Conservation (phyloP, 2,797 vertebrate genomes). For the Enteromius mattozi region DNA sequence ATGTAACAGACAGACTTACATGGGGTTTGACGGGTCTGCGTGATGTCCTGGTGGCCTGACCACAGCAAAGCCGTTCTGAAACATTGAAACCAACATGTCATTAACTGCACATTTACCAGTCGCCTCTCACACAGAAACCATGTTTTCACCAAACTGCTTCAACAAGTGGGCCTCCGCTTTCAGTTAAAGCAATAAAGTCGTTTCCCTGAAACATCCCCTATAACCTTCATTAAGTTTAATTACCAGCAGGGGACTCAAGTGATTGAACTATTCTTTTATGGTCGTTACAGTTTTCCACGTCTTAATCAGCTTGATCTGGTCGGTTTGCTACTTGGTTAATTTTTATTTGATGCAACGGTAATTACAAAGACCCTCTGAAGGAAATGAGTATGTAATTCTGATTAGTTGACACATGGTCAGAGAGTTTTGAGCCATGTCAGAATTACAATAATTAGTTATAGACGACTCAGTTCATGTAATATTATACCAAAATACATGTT, state of each 20-base stretch:
- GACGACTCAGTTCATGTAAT: neutral
- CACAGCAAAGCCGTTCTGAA: conserved; percentile 94
- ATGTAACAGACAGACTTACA: conserved; percentile 77
- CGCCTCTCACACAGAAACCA: conserved; percentile 3
- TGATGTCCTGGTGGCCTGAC: conserved; percentile 96
- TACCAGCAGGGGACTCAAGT: conserved; percentile 6
- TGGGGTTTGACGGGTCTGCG: conserved; percentile 91
- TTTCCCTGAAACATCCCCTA: conserved; percentile 28
- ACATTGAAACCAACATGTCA: conserved; percentile 43
- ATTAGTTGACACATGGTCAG: neutral
- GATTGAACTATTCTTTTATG: conserved; percentile 24
- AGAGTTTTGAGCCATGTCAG: neutral
- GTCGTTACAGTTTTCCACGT: conserved; percentile 15
- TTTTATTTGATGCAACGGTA: conserved; percentile 15
- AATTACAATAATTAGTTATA: neutral
- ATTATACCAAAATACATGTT: neutral
- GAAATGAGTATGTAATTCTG: conserved; percentile 11
- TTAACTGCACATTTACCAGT: conserved; percentile 47
- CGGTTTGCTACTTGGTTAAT: conserved; percentile 17
- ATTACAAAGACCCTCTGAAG: conserved; percentile 1
- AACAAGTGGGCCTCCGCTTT: conserved; percentile 20
- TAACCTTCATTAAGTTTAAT: conserved; percentile 43
- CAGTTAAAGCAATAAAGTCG: conserved; percentile 12
- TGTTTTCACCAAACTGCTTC: conserved; percentile 36
- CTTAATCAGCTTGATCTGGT: conserved; percentile 33